Evolutionary conservation across 2,113 vertebrate genomes (phyloP).

Genomic region (Nothocercus julius): DNA sequence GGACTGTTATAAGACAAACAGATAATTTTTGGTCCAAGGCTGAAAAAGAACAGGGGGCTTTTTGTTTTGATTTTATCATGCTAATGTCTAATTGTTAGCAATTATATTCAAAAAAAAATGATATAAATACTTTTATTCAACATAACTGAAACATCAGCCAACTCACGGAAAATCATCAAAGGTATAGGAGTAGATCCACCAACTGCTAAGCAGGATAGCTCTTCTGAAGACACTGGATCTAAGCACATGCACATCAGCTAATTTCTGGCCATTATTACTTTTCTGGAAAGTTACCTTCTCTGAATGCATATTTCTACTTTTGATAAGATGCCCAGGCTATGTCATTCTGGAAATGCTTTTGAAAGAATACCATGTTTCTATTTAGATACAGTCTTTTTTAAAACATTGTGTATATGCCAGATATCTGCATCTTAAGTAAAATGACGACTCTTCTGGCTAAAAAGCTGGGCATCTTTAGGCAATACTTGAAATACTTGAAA

Average conservation of each 20-base stretch:
- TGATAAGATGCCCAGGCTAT: neutral
- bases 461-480: neutral
- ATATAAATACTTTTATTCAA: slow-evolving; percentile 9
- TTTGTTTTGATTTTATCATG: neutral
- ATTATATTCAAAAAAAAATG: neutral
- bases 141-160: neutral
- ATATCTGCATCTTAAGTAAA: neutral
- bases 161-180: neutral
- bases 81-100: slow-evolving; percentile 21
- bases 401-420: neutral
- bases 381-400: neutral
- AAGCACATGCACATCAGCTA: neutral
- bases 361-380: neutral
- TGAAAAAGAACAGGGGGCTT: neutral
- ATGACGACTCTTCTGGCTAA: neutral
- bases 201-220: neutral
- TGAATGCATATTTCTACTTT: neutral
- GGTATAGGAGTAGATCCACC: neutral
- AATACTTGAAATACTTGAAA: slow-evolving; percentile 15
- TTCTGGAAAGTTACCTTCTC: neutral
- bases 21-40: neutral
- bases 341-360: neutral
- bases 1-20: neutral
- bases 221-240: neutral
- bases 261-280: neutral